Conservation (phyloP, 2,797 vertebrate genomes). For the Protonibea diacanthus region DNA sequence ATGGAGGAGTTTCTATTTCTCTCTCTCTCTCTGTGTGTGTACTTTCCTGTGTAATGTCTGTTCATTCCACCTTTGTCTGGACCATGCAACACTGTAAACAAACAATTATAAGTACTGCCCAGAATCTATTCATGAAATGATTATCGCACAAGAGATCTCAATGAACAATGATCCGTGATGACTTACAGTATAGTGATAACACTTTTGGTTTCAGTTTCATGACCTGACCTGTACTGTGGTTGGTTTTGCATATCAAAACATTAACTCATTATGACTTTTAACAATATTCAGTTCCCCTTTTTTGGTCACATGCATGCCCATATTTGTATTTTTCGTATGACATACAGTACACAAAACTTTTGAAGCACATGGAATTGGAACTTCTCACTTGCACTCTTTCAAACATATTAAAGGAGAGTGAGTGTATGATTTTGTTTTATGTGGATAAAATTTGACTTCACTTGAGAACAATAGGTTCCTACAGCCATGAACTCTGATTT, state of each 20-base stretch:
- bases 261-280: not conserved
- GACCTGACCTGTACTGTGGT: not conserved
- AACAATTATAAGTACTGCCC: not conserved
- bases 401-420: no score
- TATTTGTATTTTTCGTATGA: not conserved
- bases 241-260: not conserved
- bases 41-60: not conserved
- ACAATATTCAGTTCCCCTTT: not conserved
- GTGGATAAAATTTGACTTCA: no score
- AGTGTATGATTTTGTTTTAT: no score
- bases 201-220: constrained; percentile 2
- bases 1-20: not conserved
- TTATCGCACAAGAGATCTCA: not conserved
- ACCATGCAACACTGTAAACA: not conserved
- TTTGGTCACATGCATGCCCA: not conserved
- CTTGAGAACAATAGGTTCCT: no score
- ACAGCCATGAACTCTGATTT: no score
- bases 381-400: no score
- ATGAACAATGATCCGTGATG: not conserved
- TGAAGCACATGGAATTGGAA: not conserved
- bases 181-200: not conserved
- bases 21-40: not conserved
- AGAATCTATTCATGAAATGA: not conserved
- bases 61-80: constrained; percentile 3
- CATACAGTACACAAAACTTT: not conserved